Percentiles rank a stretch among this genome's conserved stretches.
Evolutionary conservation across 2,888 invertebrate species (phyloP).

Genomic region (Smittia sp.): DNA sequence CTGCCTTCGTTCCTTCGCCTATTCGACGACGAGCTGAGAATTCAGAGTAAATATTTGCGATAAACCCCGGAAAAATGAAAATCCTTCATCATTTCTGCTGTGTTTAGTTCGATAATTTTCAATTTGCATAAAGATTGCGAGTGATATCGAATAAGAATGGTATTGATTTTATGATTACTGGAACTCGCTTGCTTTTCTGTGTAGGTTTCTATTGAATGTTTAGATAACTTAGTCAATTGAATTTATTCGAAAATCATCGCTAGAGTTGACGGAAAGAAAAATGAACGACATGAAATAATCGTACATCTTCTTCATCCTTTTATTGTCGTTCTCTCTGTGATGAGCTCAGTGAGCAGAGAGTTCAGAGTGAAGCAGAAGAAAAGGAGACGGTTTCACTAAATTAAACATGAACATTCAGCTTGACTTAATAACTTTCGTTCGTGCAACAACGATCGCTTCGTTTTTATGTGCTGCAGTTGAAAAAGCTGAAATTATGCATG

Average conservation of each 20-base stretch:
- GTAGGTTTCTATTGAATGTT: no score
- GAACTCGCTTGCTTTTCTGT: not conserved
- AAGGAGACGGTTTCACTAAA: no score
- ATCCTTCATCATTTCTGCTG: not conserved
- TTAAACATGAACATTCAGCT: no score
- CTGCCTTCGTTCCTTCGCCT: not conserved
- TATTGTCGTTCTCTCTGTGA: no score
- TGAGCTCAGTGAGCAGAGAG: no score
- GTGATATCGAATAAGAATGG: constrained; percentile 3
- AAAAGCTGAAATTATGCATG: no score
- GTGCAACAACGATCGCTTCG: no score
- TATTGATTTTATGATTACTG: constrained; percentile 34
- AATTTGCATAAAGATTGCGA: constrained; percentile 35
- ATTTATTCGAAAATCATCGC: constrained; percentile 7
- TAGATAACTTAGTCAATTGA: constrained; percentile 12
- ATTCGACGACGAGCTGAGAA: not conserved
- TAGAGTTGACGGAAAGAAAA: not conserved
- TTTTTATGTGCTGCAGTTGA: no score
- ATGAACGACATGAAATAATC: not conserved
- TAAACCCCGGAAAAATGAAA: not conserved
- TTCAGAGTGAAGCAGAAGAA: no score
- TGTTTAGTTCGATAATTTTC: constrained; percentile 19
- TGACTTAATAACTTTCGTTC: no score
- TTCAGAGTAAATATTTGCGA: no score
- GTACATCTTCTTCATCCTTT: no score